A percentile compares a stretch with the other conserved stretches of the same genome.
Evolutionary conservation across 1,140 invertebrate species (phyloP).

Genomic region (Drosophila parabipectinata): DNA sequence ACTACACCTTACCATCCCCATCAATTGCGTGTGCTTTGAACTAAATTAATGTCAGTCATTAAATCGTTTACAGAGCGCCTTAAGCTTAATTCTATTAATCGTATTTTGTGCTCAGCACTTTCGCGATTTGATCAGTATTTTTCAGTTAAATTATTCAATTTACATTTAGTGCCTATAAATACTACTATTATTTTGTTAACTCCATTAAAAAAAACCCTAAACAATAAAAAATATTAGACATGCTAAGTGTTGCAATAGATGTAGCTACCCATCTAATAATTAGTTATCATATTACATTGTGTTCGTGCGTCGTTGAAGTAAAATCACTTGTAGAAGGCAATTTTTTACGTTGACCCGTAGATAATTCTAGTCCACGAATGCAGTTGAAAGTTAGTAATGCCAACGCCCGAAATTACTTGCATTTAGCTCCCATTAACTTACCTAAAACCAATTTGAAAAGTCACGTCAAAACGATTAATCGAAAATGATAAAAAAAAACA

Average conservation of each 20-base stretch:
- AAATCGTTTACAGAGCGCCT: slow-evolving; percentile 36
- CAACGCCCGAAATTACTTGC: slow-evolving; percentile 37
- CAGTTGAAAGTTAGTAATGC: slow-evolving; percentile 26
- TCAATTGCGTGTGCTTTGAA: slow-evolving; percentile 28
- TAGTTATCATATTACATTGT: slow-evolving; percentile 36
- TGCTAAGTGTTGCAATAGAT: slow-evolving; percentile 40
- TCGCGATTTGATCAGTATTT: slow-evolving; percentile 41
- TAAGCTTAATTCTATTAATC: slow-evolving; percentile 48
- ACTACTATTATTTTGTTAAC: slow-evolving; percentile 30
- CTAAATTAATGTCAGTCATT: slow-evolving; percentile 37
- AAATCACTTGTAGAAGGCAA: slow-evolving; percentile 29
- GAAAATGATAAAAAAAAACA: slow-evolving; percentile 15
- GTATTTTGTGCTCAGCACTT: slow-evolving; percentile 61
- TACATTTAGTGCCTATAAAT: too few relatives aligned
- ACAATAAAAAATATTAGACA: slow-evolving; percentile 14
- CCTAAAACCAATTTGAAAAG: slow-evolving; percentile 50
- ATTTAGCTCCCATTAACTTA: slow-evolving; percentile 46
- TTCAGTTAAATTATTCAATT: slow-evolving; percentile 40
- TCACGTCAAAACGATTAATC: slow-evolving; percentile 26
- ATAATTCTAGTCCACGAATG: slow-evolving; percentile 24
- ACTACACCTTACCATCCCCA: slow-evolving; percentile 7
- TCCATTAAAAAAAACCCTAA: slow-evolving; percentile 4
- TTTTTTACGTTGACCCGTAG: slow-evolving; percentile 33
- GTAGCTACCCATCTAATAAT: slow-evolving; percentile 31
- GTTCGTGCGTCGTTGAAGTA: slow-evolving; percentile 38